Conservation (phyloP, 1,140 invertebrate genomes). For the Phenacoccus solenopsis region DNA sequence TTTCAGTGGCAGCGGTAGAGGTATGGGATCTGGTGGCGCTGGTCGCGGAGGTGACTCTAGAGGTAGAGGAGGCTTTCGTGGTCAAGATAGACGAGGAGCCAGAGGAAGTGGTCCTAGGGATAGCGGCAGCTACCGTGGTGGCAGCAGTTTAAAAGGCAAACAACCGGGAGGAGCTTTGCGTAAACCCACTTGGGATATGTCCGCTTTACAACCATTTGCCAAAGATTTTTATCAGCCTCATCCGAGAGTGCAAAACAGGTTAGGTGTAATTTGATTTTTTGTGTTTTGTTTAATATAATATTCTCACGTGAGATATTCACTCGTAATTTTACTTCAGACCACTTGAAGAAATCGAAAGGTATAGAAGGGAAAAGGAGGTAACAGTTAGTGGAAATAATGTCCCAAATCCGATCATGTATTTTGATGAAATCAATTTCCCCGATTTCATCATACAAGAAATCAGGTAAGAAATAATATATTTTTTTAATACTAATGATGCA, state of each 20-base stretch:
- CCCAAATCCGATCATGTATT: slow-evolving; percentile 71
- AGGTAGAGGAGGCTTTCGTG: slow-evolving; percentile 12
- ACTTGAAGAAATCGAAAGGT: slow-evolving; percentile 55
- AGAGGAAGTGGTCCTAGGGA: slow-evolving; percentile 25
- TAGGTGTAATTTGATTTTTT: slow-evolving; percentile 18
- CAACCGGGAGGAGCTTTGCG: slow-evolving; percentile 60
- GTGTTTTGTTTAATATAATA: not conserved
- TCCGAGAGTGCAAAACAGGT: slow-evolving; percentile 54
- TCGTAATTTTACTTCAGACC: slow-evolving; percentile 29
- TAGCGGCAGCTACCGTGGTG: not conserved
- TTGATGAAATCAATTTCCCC: slow-evolving; percentile 81
- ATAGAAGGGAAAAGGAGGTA: slow-evolving; percentile 63
- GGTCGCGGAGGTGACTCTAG: slow-evolving; percentile 20
- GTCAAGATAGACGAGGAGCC: slow-evolving; percentile 22
- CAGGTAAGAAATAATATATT: slow-evolving; percentile 40
- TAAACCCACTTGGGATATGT: slow-evolving; percentile 73
- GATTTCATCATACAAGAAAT: slow-evolving; percentile 66
- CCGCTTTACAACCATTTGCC: slow-evolving; percentile 61
- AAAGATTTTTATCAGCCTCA: slow-evolving; percentile 89
- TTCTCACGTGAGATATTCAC: not conserved
- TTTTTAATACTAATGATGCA: not conserved
- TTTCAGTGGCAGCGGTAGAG: not conserved
- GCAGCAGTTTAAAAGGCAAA: slow-evolving; percentile 32
- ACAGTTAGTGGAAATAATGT: slow-evolving; percentile 70
- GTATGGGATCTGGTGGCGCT: slow-evolving; percentile 18